Evolutionary conservation across 2,113 vertebrate species (phyloP).

Genomic region (Elaphurus davidianus): DNA sequence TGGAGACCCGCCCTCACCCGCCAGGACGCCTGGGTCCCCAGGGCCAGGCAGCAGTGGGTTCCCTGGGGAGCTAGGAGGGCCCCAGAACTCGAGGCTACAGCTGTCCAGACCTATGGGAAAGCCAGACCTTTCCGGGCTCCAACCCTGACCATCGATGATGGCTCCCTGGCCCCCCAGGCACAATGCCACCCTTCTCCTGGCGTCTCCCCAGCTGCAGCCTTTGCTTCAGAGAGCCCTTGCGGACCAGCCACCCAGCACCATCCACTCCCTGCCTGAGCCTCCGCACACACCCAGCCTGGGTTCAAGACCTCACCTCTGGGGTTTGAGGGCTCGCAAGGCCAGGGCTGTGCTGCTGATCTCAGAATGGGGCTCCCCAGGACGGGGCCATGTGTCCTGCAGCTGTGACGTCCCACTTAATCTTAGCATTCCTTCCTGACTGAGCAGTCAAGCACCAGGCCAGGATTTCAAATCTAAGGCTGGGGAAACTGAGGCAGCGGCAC

Average conservation of each 20-base stretch:
- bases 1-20: slow-evolving; percentile 75
- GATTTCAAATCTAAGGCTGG: neutral
- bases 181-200: neutral
- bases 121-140: slow-evolving; percentile 39
- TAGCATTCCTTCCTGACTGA: neutral
- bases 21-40: slow-evolving; percentile 72
- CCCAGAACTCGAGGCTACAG: slow-evolving; percentile 53
- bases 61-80: slow-evolving; percentile 59
- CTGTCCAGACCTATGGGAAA: slow-evolving; percentile 63
- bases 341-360: neutral
- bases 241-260: neutral
- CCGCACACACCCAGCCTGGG: slow-evolving; percentile 33
- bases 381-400: slow-evolving; percentile 15
- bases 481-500: slow-evolving; percentile 14
- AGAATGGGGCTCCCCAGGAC: slow-evolving; percentile 16
- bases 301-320: slow-evolving; percentile 50
- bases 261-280: slow-evolving; percentile 38
- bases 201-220: neutral
- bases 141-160: neutral
- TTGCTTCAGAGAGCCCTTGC: slow-evolving; percentile 22
- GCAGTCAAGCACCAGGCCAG: neutral
- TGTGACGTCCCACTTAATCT: slow-evolving; percentile 1
- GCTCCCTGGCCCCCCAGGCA: slow-evolving; percentile 15
- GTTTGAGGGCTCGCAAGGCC: slow-evolving; percentile 24
- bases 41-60: slow-evolving; percentile 61